Conservation (phyloP, 2,888 invertebrate genomes). For the Ormia ochracea region DNA sequence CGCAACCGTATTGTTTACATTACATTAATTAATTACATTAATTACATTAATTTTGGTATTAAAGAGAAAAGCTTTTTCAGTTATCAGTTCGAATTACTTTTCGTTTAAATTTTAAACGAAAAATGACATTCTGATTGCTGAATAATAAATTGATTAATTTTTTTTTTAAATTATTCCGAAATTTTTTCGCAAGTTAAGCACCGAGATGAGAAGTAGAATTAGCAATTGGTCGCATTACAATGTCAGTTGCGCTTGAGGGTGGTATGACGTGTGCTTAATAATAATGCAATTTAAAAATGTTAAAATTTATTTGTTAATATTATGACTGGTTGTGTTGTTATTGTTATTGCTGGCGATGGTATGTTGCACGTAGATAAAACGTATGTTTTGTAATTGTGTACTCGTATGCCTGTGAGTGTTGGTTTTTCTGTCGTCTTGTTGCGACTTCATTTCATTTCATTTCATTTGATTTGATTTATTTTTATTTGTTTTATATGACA, state of each 20-base stretch:
- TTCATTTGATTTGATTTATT: too few relatives aligned
- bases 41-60: too few relatives aligned
- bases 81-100: too few relatives aligned
- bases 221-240: conserved; percentile 13
- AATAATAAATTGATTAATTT: too few relatives aligned
- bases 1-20: too few relatives aligned
- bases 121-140: too few relatives aligned
- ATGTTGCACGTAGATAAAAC: conserved; percentile 28
- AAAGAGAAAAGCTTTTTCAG: too few relatives aligned
- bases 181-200: neutral
- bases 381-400: neutral
- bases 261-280: conserved; percentile 42
- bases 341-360: conserved; percentile 14
- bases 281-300: conserved; percentile 15
- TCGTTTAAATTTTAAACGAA: too few relatives aligned
- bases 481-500: conserved; percentile 75
- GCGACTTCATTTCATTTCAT: conserved; percentile 54
- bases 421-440: conserved; percentile 43
- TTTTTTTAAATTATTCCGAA: neutral
- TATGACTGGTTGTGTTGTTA: conserved; percentile 8
- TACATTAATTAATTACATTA: too few relatives aligned
- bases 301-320: conserved; percentile 13
- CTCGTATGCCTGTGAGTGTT: conserved; percentile 11
- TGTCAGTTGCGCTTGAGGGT: neutral
- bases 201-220: neutral